Conservation (phyloP, 2,113 vertebrate genomes). For the Picathartes gymnocephalus region DNA sequence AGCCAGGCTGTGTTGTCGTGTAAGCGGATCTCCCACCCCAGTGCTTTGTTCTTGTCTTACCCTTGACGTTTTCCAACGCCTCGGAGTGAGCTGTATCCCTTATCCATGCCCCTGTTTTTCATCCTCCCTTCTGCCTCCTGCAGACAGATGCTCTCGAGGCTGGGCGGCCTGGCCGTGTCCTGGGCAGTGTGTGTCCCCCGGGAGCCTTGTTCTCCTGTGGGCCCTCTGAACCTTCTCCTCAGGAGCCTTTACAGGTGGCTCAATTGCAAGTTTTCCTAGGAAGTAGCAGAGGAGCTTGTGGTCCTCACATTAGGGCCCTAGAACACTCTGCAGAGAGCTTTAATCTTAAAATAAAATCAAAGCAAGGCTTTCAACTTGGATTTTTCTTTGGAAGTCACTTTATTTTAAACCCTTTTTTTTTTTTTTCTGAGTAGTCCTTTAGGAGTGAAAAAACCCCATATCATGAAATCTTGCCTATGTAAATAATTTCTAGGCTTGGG, state of each 20-base stretch:
- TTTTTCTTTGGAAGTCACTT: not conserved
- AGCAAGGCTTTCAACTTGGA: not conserved
- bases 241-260: not conserved
- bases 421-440: not conserved
- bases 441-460: not conserved
- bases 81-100: fast-evolving
- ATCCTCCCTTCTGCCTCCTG: not conserved
- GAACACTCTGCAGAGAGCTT: not conserved
- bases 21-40: not conserved
- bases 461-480: not conserved
- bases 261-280: not conserved
- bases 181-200: not conserved
- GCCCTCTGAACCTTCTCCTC: not conserved
- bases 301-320: not conserved
- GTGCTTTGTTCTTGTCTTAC: conserved; percentile 5
- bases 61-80: not conserved
- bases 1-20: not conserved
- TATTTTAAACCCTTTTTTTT: not conserved
- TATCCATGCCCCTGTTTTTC: fast-evolving
- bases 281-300: not conserved
- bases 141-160: not conserved
- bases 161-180: not conserved
- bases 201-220: not conserved
- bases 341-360: not conserved
- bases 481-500: not conserved